Base-by-base conservation (phyloP, 1,140 invertebrate species). In the Heliothis virescens region DNA sequence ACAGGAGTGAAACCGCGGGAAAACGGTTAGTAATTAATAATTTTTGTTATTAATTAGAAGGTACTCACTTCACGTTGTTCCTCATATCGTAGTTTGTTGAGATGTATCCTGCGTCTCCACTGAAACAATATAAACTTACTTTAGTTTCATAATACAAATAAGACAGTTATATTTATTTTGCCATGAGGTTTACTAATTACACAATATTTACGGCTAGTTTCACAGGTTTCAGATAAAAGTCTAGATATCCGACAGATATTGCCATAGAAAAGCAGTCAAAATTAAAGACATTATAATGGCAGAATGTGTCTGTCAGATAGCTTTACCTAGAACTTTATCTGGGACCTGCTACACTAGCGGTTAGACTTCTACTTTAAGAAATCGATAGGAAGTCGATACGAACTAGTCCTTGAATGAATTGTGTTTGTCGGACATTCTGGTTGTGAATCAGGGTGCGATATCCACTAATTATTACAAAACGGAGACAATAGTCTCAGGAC, bases 21-120 rank as follows among this genome's bases (percentile, higher is more conserved):
- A n/a, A n/a, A n/a, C n/a, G n/a, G 9, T 41, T 41, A 5, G 16
- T 18, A 1, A 73, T 41, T 34, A 62, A 15, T 9, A 47, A 60
- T 63, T 16, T n/a, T 41, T 50, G 11, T 3, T 13, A 3, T 52
- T 76, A 11, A 79, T 29, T 65, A 62, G 60, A 72, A 79, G 15
- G 15, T 77, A 91, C 91, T 92, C 75, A 93, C 92, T 92, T 93
- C 10, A 85, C 85, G 60, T 91, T 91, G 78, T 91, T 91, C 76
- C 89, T 89, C 89, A 93, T 92, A 80, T 90, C 88, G 89, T 89
- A 90, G 83, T 85, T 91, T 3, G 87, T 90, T 12, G 89, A 74
- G 16, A 86, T 90, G 72, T 92, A 91, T 71, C 91, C 91, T 52
- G 87, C 86, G 83, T 92, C 90, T 81, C 82, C 90, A 87, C 91